phyloP scores from a whole-genome alignment of 1,140 invertebrate species.

The Ladona fulva region DNA sequence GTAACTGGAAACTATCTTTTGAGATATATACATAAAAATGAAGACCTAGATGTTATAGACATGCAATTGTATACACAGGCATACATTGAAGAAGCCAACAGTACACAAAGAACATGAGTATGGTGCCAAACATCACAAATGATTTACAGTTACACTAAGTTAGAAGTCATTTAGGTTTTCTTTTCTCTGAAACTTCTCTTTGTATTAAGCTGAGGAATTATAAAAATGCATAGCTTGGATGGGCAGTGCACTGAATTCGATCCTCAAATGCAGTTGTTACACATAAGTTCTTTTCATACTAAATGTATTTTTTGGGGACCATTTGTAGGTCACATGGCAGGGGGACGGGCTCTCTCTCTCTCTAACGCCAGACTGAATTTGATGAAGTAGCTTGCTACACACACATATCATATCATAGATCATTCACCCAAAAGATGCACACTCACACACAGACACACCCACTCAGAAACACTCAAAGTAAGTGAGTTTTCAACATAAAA shows the following conservation, averaged over 20 bases:
- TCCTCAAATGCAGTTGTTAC: background rate
- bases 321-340: background rate
- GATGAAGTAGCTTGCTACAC: slow-evolving; percentile 4
- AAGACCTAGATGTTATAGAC: too few species aligned
- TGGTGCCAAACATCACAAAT: too few species aligned
- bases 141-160: too few species aligned
- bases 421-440: background rate
- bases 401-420: too few species aligned
- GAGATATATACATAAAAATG: too few species aligned
- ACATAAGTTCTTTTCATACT: background rate
- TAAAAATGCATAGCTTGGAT: background rate
- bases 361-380: background rate
- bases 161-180: too few species aligned
- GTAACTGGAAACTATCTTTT: too few species aligned
- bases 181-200: background rate
- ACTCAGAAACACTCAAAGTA: background rate
- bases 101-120: too few species aligned
- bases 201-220: background rate
- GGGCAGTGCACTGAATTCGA: background rate
- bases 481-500: too few species aligned
- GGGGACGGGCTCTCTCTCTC: background rate
- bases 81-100: too few species aligned
- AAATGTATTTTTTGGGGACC: background rate
- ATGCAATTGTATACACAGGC: too few species aligned
- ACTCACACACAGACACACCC: background rate